A percentile compares a stretch with the other conserved stretches of the same genome.
Conservation (phyloP, 2,888 invertebrate species). For the Biston betularia region DNA sequence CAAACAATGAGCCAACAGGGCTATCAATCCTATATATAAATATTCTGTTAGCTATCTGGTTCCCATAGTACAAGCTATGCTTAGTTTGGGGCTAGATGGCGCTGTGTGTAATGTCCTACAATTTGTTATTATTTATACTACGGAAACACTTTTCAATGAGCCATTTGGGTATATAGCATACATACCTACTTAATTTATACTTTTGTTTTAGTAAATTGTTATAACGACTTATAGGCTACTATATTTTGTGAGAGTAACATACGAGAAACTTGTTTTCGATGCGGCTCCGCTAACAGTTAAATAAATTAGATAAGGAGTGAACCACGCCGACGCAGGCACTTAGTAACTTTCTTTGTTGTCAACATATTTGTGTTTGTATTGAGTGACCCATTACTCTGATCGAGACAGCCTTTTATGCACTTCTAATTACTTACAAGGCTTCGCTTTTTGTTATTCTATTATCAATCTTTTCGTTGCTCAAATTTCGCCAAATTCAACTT, state of each 20-base stretch:
- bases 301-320: slow-evolving; percentile 74
- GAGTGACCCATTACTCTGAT: slow-evolving; percentile 58
- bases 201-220: too few relatives aligned
- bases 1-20: too few relatives aligned
- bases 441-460: slow-evolving; percentile 2
- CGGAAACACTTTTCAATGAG: too few relatives aligned
- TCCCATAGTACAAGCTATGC: too few relatives aligned
- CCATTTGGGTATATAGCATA: neutral
- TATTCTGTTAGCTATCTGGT: too few relatives aligned
- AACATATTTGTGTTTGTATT: slow-evolving; percentile 70
- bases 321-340: slow-evolving; percentile 68
- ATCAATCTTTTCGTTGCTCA: neutral
- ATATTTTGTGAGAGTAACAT: slow-evolving; percentile 40
- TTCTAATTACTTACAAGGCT: slow-evolving; percentile 25
- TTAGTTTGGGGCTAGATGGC: too few relatives aligned
- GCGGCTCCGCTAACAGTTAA: slow-evolving; percentile 69
- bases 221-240: neutral
- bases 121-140: too few relatives aligned
- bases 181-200: too few relatives aligned
- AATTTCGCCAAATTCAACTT: slow-evolving; percentile 2
- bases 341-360: slow-evolving; percentile 72
- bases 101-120: too few relatives aligned
- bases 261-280: slow-evolving; percentile 67
- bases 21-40: too few relatives aligned
- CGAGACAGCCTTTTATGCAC: slow-evolving; percentile 36